Percentiles rank a stretch among this genome's conserved stretches.
Conservation (phyloP, 2,888 invertebrate species). For the Metopia argyrocephala region DNA sequence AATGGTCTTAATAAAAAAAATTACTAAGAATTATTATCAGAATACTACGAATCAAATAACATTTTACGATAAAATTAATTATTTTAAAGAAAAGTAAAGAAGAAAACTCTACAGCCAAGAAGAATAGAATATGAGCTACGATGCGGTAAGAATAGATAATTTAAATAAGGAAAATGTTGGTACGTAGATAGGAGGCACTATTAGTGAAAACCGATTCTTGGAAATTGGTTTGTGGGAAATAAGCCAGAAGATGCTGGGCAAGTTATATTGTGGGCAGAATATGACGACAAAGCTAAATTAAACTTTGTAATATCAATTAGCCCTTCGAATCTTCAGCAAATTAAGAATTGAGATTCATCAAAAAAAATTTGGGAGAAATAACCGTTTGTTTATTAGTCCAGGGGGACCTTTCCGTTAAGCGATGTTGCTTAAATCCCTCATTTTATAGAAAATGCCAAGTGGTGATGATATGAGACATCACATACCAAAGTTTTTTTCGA, state of each 20-base stretch:
- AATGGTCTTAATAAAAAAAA: no score
- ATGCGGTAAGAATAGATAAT: no score
- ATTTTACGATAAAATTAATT: no score
- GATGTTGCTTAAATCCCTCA: constrained; percentile 44
- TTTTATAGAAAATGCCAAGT: constrained; percentile 48
- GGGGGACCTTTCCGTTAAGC: constrained; percentile 41
- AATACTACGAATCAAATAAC: no score
- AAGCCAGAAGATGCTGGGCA: neutral
- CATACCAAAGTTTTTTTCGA: constrained; percentile 40
- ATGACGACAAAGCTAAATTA: constrained; percentile 46
- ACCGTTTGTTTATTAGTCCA: constrained; percentile 43
- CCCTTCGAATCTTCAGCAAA: constrained; percentile 42
- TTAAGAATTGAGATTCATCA: constrained; percentile 45
- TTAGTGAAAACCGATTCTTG: constrained; percentile 30
- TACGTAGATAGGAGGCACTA: no score
- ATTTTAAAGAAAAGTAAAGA: no score
- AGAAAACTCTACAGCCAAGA: no score
- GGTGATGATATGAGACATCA: constrained; percentile 45
- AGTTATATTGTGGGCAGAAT: neutral
- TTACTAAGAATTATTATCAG: no score
- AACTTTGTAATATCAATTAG: constrained; percentile 40
- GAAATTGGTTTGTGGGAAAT: constrained; percentile 38
- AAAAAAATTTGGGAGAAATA: no score
- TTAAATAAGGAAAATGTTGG: no score
- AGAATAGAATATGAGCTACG: no score